Evolutionary conservation across 2,113 vertebrate species (phyloP).

Genomic region (Casuarius casuarius): DNA sequence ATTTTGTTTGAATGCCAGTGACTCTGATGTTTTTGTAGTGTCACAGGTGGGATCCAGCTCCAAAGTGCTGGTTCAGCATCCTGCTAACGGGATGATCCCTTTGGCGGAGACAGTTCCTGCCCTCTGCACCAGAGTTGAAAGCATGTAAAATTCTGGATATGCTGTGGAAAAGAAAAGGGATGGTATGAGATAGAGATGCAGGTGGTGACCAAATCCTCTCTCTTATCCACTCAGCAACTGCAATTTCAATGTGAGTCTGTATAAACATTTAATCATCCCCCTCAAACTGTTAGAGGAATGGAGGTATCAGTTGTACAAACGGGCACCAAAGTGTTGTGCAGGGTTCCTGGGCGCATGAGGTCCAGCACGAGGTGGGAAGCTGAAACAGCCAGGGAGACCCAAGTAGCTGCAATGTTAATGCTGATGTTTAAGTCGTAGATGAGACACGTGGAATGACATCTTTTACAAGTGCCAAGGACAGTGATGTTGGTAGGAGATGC

Average conservation of each 20-base stretch:
- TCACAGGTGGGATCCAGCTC: background rate
- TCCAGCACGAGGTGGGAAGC: background rate
- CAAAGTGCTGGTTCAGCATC: background rate
- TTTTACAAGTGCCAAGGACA: background rate
- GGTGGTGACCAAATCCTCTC: background rate
- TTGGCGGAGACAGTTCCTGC: background rate
- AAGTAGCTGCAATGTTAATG: background rate
- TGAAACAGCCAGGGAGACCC: background rate
- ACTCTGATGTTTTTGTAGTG: background rate
- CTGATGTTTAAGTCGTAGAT: background rate
- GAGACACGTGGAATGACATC: background rate
- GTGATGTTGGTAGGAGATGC: background rate
- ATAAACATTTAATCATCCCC: background rate
- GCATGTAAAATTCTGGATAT: background rate
- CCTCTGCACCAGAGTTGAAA: background rate
- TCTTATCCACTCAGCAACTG: background rate
- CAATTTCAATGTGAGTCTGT: background rate
- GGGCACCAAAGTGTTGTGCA: background rate
- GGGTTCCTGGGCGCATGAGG: background rate
- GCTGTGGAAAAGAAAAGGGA: background rate
- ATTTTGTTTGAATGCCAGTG: background rate
- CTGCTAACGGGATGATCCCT: slow-evolving; percentile 24
- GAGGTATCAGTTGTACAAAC: background rate
- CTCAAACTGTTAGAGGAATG: background rate
- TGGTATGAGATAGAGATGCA: background rate